Evolutionary conservation across 1,140 invertebrate genomes (phyloP), one percentile per base, ranked within the genome.

Genomic region (Cydia pomonella): DNA sequence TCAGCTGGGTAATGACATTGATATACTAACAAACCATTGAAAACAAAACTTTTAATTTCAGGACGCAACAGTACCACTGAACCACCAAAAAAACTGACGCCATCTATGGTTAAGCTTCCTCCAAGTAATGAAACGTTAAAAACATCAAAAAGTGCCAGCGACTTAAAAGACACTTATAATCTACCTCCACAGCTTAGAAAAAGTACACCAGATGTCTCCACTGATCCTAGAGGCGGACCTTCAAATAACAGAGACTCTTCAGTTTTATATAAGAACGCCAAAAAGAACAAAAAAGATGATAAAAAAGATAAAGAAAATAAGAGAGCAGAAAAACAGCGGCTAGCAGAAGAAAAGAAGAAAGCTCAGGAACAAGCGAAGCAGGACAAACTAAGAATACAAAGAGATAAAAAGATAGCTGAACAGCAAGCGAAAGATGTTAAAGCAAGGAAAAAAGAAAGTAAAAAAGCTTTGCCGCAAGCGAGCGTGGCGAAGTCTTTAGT

Each of bases 261-360:
- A 59, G 12, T 38, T 13, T 41, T 33, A 21, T 13, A 62, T 44
- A 9, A 72, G 21, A 50, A 76, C 44, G 23, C 69, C 29, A 77
- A 80, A 76, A 16, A 50, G 7, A 21, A 18, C 3, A 53, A 78
- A 72, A 77, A 76, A 80, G 76, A 77, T n/a, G 73, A 74, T 74
- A 84, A 85, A 83, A 80, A 53, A 27, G 77, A 87, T 18, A 90
- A 82, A 73, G 87, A 89, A 74, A 83, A 90, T 62, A 86, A 83
- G 63, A 86, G 83, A 66, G 44, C 83, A 38, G 83, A 91, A 25
- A 89, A 89, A 72, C 78, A 88, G 74, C 75, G 76, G 75, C 2
- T 82, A 18, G 77, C 72, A 0, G 86, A 90, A 74, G 83, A 87
- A 75, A 88, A 87, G 41, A 85, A 86, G 29, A 82, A 83, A 47